phyloP scores from a whole-genome alignment of 2,113 vertebrate genomes.

The Ursus arctos region DNA sequence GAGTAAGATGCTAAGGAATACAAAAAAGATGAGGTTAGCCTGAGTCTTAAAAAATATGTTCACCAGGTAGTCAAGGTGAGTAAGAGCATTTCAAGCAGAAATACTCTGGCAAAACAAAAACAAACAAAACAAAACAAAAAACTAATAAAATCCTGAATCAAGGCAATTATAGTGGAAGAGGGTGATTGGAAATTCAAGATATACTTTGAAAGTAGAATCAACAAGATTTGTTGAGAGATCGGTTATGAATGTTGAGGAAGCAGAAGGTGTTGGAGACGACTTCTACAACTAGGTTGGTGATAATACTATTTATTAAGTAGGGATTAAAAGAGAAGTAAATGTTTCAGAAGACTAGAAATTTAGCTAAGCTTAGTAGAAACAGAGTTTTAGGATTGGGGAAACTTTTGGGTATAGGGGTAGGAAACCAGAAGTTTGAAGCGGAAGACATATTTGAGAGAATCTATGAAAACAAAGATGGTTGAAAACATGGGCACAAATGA shows the following conservation, averaged over 20 bases:
- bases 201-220: conserved; percentile 27
- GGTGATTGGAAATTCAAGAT: neutral
- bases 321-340: neutral
- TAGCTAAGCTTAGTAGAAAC: conserved; percentile 16
- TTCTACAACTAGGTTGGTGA: neutral
- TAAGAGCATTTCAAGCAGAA: neutral
- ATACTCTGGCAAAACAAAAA: neutral
- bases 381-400: neutral
- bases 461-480: neutral
- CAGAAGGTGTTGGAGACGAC: neutral
- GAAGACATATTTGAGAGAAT: conserved; percentile 24
- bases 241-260: neutral
- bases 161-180: neutral
- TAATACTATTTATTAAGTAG: neutral
- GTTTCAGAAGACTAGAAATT: neutral
- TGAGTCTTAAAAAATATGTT: neutral
- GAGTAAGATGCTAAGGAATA: neutral
- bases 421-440: neutral
- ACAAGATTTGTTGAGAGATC: neutral
- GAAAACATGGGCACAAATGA: neutral
- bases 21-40: conserved; percentile 16
- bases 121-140: neutral
- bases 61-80: neutral
- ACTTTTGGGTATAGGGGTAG: neutral
- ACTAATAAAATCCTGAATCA: conserved; percentile 10